These are phyloP conservation scores for Sinocyclocheilus grahami DNA, from an alignment of 2,113 vertebrate species.

Conservation along the genomic window DNA sequence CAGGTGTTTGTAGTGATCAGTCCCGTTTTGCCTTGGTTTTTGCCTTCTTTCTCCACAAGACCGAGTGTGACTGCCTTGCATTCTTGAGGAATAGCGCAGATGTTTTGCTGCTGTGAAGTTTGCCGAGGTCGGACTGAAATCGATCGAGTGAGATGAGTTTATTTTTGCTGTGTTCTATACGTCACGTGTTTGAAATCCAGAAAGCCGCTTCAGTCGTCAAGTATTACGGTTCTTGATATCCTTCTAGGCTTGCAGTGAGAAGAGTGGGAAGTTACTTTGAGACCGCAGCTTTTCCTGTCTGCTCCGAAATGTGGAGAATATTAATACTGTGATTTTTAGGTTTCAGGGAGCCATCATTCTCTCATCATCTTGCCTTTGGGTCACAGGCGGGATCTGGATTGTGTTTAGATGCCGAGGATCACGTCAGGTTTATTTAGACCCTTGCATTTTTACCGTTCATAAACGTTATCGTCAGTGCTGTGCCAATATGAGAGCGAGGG, in stretches of 20 bases:
- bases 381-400: background rate
- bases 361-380: conserved; percentile 1
- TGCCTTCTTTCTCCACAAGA: conserved; percentile 43
- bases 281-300: conserved; percentile 28
- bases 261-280: too few species aligned
- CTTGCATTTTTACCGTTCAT: background rate
- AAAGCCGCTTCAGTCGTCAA: background rate
- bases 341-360: conserved; percentile 47
- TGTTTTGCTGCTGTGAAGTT: background rate
- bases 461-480: conserved; percentile 19
- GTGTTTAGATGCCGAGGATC: background rate
- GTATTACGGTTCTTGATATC: background rate
- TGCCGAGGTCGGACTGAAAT: background rate
- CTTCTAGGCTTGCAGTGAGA: background rate
- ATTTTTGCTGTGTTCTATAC: conserved; percentile 26
- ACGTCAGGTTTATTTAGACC: background rate
- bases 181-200: background rate
- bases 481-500: conserved; percentile 58
- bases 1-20: background rate
- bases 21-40: conserved; percentile 41
- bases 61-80: background rate
- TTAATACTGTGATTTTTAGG: conserved; percentile 27
- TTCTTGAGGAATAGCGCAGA: background rate
- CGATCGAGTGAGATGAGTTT: background rate
- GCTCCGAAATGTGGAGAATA: conserved; percentile 42